Evolutionary conservation across 2,113 vertebrate genomes (phyloP).

Genomic region (Carettochelys insculpta): DNA sequence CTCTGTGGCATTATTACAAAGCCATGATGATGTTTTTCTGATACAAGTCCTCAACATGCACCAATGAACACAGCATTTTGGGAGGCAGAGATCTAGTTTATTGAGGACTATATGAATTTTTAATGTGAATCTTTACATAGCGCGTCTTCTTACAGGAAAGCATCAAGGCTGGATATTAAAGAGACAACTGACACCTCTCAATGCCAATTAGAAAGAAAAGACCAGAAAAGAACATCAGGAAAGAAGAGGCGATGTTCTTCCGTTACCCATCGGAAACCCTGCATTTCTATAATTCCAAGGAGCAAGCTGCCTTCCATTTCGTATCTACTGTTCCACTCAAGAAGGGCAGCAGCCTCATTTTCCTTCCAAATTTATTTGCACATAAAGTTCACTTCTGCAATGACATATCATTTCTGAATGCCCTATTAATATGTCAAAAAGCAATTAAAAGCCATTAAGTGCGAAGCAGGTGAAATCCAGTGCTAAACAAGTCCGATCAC

Average conservation of each 20-base stretch:
- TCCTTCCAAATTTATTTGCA: not conserved
- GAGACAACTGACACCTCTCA: not conserved
- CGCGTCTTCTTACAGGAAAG: not conserved
- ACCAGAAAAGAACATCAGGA: not conserved
- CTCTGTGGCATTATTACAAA: not conserved
- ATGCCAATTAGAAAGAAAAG: not conserved
- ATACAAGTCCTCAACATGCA: not conserved
- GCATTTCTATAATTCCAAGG: not conserved
- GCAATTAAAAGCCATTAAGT: not conserved
- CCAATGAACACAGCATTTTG: not conserved
- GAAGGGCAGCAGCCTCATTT: not conserved
- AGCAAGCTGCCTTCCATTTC: not conserved
- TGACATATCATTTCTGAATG: not conserved
- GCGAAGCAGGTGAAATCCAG: not conserved
- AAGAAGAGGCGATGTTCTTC: not conserved
- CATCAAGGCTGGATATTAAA: rapidly evolving
- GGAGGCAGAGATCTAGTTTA: not conserved
- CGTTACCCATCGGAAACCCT: not conserved
- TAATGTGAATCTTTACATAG: not conserved
- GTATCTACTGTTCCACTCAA: not conserved
- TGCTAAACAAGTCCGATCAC: not conserved
- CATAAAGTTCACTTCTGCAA: not conserved
- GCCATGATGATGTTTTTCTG: not conserved
- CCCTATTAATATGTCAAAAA: not conserved
- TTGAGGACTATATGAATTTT: not conserved